A percentile compares a stretch with the other conserved stretches of the same genome.
Evolutionary conservation across 2,113 vertebrate genomes (phyloP).

Genomic region (Catharus minimus): DNA sequence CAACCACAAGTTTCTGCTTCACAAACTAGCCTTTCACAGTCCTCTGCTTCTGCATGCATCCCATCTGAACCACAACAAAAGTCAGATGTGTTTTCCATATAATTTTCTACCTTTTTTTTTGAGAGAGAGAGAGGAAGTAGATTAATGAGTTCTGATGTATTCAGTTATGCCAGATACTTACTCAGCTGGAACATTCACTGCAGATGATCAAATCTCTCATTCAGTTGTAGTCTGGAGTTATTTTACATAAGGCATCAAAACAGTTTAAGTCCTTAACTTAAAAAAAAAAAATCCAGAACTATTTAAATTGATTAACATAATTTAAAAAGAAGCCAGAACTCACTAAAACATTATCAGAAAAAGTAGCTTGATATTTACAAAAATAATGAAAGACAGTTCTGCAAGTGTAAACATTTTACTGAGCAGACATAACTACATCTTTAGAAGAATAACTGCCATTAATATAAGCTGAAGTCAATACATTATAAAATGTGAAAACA

Average conservation of each 20-base stretch:
- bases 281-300: neutral
- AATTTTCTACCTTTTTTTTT: neutral
- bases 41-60: neutral
- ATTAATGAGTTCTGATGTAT: constrained; percentile 51
- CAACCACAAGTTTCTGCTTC: neutral
- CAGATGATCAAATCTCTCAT: constrained; percentile 15
- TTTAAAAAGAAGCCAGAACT: neutral
- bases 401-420: neutral
- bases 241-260: neutral
- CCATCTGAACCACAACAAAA: neutral
- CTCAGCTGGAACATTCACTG: constrained; percentile 11
- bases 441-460: neutral
- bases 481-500: neutral
- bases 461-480: neutral
- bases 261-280: neutral
- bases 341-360: neutral
- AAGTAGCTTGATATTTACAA: neutral
- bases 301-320: neutral
- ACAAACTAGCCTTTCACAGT: constrained; percentile 2
- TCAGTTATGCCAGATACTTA: constrained; percentile 31
- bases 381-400: neutral
- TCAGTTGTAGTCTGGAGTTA: neutral
- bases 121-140: neutral
- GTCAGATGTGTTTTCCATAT: neutral
- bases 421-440: neutral